A percentile compares a stretch with the other conserved stretches of the same genome.
These are phyloP conservation scores for Scomber colias DNA, from an alignment of 2,113 vertebrate genomes.

Conservation along the genomic window DNA sequence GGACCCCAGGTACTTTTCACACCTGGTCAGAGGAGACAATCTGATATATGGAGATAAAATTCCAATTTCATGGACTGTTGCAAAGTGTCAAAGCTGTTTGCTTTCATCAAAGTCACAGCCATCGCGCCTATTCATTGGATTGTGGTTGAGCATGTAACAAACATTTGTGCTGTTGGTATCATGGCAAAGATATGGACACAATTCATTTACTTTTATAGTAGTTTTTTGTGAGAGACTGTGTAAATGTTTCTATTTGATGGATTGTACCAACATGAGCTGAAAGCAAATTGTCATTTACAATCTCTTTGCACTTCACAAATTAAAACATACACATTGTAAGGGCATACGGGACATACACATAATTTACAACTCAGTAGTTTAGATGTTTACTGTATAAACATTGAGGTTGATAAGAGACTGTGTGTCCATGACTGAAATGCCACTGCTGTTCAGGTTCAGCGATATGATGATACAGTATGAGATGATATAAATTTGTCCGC, in stretches of 20 bases:
- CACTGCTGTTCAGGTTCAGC: too few species aligned
- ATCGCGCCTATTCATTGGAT: not conserved
- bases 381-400: too few species aligned
- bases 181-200: not conserved
- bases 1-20: constrained; percentile 36
- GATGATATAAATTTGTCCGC: too few species aligned
- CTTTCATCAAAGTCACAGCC: constrained; percentile 36
- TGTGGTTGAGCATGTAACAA: not conserved
- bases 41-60: constrained; percentile 52
- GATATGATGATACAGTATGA: too few species aligned
- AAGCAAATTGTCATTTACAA: too few species aligned
- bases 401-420: too few species aligned
- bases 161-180: not conserved
- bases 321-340: too few species aligned
- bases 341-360: too few species aligned
- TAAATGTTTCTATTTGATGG: not conserved
- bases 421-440: too few species aligned
- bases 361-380: too few species aligned
- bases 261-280: not conserved
- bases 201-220: not conserved
- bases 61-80: constrained; percentile 65
- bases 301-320: too few species aligned
- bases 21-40: constrained; percentile 33
- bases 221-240: not conserved
- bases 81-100: constrained; percentile 51